Evolutionary conservation across 2,113 vertebrate species (phyloP), one percentile per base, ranked within the genome.

Genomic region (Ailuropoda melanoleuca): DNA sequence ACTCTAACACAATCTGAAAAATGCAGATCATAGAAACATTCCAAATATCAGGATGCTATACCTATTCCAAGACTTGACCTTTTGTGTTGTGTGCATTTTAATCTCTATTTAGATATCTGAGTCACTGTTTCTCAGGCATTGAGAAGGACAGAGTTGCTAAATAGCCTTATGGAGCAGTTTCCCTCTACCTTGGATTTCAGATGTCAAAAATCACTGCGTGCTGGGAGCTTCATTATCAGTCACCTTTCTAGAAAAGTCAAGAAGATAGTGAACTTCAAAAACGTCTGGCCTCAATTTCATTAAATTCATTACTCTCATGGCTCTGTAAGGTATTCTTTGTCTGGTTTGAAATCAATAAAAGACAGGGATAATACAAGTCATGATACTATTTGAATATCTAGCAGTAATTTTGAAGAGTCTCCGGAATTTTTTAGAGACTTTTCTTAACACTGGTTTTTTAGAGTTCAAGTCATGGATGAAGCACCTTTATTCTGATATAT

Each of bases 1-100:
- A 94, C 31, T 90, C 75, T 93, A 96, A 82, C n/a, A 97, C 24
- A 96, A 90, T 66, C 31, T 88, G 74, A 82, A 93, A 92, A 75
- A 68, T 93, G 37, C 34, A 88, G 37, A 89, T 55, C 18, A 66
- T 37, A 81, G 60, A 90, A 83, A 15, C 53, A 85, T 85, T n/a
- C n/a, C 39, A 80, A 43, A 34, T n/a, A 21, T n/a, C 48, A 62
- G 39, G 29, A 89, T 18, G 8, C 19, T 55, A 62, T 48, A 90
- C 48, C 56, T 81, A 37, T 85, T 92, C 39, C 39, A 92, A 75
- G 31, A 92, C 26, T 37, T 90, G 31, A 78, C 18, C 74, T 92
- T 80, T 85, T 34, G 39, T 68, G n/a, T 62, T 62, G 37, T 0
- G 1, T 81, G 26, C 50, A 53, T 68, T 66, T 88, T 90, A 46